Percentiles rank a stretch among this genome's conserved stretches.
Evolutionary conservation across 1,140 invertebrate genomes (phyloP).

Genomic region (Calliphora vicina): DNA sequence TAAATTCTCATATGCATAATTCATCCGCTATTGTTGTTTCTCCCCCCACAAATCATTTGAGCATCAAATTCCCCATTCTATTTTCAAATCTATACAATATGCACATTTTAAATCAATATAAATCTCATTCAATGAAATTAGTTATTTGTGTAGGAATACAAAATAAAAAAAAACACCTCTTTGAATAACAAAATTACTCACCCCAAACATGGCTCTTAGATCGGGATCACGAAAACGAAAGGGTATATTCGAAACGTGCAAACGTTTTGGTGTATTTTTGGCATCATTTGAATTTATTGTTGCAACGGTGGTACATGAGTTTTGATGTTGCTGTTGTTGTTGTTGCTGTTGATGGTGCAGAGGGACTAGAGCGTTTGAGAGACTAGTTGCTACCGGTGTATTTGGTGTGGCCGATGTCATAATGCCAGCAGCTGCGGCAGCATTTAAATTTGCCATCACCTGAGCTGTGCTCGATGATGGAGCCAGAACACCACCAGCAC

Average conservation of each 20-base stretch:
- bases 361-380: slow-evolving; percentile 55
- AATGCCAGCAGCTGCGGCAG: slow-evolving; percentile 52
- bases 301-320: slow-evolving; percentile 48
- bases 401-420: slow-evolving; percentile 52
- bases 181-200: too few species aligned
- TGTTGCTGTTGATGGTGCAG: slow-evolving; percentile 44
- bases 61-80: too few species aligned
- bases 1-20: too few species aligned
- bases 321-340: slow-evolving; percentile 45
- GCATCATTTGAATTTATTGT: slow-evolving; percentile 54
- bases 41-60: too few species aligned
- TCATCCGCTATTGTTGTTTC: too few species aligned
- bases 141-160: too few species aligned
- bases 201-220: slow-evolving; percentile 96
- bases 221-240: slow-evolving; percentile 98
- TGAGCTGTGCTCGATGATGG: slow-evolving; percentile 53
- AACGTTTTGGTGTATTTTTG: slow-evolving; percentile 81
- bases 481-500: slow-evolving; percentile 27
- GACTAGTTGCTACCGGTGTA: slow-evolving; percentile 52
- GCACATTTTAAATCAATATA: too few species aligned
- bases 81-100: too few species aligned
- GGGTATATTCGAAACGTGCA: slow-evolving; percentile 98
- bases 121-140: too few species aligned
- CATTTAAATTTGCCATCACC: slow-evolving; percentile 60
- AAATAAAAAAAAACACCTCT: too few species aligned